Percentiles rank a stretch among this genome's conserved stretches.
Conservation (phyloP, 2,888 invertebrate genomes). For the Aphodius granarius region DNA sequence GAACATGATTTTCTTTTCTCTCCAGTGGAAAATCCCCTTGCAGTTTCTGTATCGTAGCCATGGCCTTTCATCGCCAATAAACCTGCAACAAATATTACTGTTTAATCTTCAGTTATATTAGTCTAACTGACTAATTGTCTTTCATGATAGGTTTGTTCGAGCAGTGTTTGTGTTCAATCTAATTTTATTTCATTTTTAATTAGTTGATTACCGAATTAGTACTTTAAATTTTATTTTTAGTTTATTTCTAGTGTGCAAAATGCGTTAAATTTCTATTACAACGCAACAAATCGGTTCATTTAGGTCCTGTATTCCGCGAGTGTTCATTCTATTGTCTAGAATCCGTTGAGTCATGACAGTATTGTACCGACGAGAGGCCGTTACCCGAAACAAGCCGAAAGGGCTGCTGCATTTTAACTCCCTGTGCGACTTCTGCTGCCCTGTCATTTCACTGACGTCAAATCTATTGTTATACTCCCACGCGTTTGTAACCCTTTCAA, state of each 20-base stretch:
- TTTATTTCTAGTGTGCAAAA: too few species aligned
- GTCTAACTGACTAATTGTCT: not conserved
- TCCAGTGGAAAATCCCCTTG: conserved; percentile 37
- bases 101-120: not conserved
- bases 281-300: too few species aligned
- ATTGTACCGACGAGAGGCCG: not conserved
- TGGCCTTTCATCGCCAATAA: conserved; percentile 17
- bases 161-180: too few species aligned
- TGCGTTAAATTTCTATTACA: too few species aligned
- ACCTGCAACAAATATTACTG: conserved; percentile 5
- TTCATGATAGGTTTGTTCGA: too few species aligned
- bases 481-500: conserved; percentile 47
- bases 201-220: too few species aligned
- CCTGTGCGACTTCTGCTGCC: conserved; percentile 31
- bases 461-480: conserved; percentile 63
- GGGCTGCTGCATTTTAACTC: conserved; percentile 15
- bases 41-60: conserved; percentile 20
- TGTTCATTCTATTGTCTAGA: not conserved
- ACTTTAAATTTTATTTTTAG: too few species aligned
- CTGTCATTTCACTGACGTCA: conserved; percentile 37
- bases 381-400: not conserved
- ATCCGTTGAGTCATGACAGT: not conserved
- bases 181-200: too few species aligned
- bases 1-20: conserved; percentile 49
- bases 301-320: not conserved